Conservation (phyloP, 2,797 vertebrate species). For the Sorex maritimensis region DNA sequence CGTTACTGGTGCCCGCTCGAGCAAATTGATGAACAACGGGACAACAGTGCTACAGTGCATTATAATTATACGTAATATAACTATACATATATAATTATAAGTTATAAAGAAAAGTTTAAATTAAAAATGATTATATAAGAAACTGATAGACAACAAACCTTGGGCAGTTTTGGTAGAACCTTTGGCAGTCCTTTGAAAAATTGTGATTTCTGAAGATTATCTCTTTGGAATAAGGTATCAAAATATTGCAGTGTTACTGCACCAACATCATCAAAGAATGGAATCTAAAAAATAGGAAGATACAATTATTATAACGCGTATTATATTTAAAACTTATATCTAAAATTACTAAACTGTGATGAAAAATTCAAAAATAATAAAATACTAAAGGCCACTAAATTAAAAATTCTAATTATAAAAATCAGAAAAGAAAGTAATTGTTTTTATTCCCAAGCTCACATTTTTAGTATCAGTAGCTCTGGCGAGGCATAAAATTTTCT, state of each 20-base stretch:
- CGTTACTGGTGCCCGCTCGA: too few species aligned
- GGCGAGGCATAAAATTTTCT: not conserved
- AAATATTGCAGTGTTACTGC: conserved; percentile 98
- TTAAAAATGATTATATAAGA: conserved; percentile 49
- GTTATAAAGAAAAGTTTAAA: conserved; percentile 35
- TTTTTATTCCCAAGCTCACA: conserved; percentile 64
- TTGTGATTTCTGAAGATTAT: conserved; percentile 99
- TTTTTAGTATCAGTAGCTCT: conserved; percentile 30
- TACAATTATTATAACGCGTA: conserved; percentile 77
- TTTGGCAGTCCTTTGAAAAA: conserved; percentile 99
- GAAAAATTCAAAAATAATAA: conserved; percentile 56
- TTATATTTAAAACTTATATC: conserved; percentile 44
- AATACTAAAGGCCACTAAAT: conserved; percentile 53
- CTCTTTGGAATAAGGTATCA: conserved; percentile 98
- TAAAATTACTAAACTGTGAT: conserved; percentile 38
- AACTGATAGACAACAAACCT: conserved; percentile 91
- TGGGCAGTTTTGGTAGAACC: conserved; percentile 97
- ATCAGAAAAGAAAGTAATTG: conserved; percentile 65
- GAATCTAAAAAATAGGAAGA: conserved; percentile 93
- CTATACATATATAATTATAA: too few species aligned
- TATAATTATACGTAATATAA: too few species aligned
- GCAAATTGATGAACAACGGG: too few species aligned
- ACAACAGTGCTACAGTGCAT: too few species aligned
- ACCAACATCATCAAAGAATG: conserved; percentile 98
- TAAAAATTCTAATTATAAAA: conserved; percentile 63